These are phyloP conservation scores for Heterohyrax brucei DNA, from an alignment of 2,797 vertebrate species.

Conservation along the genomic window DNA sequence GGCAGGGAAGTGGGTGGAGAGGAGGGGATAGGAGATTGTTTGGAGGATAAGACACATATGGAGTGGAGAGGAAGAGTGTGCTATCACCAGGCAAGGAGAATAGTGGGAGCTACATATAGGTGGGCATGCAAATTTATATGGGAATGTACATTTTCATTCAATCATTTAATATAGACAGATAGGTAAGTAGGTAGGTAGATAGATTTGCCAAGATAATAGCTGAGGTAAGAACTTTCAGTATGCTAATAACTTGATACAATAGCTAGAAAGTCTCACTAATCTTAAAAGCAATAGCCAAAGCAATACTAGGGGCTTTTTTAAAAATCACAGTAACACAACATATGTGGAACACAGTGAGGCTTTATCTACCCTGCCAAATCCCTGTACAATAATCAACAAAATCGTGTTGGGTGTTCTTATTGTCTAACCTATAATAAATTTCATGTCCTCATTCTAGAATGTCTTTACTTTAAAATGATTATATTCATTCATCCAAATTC, in stretches of 20 bases:
- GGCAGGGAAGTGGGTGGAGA: too few species aligned
- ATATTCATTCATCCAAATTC: background rate
- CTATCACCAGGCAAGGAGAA: too few species aligned
- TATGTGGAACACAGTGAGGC: background rate
- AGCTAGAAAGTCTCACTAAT: background rate
- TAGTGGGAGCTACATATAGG: too few species aligned
- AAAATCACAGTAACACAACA: background rate
- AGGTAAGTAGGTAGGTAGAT: too few species aligned
- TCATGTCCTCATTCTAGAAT: background rate
- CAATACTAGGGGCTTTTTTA: background rate
- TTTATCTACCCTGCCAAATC: background rate
- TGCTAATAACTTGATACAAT: conserved; percentile 11
- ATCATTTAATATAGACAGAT: too few species aligned
- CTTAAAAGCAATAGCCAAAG: background rate
- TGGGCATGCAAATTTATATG: too few species aligned
- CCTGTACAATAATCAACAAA: background rate
- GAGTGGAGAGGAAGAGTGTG: too few species aligned
- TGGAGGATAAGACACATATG: too few species aligned
- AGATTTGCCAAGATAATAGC: background rate
- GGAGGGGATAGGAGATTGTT: too few species aligned
- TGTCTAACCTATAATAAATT: background rate
- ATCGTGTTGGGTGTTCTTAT: background rate
- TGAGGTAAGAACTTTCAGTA: conserved; percentile 58
- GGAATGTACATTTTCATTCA: too few species aligned
- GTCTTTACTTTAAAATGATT: conserved; percentile 21